Conservation (phyloP, 2,113 vertebrate species). For the Tetrax tetrax region DNA sequence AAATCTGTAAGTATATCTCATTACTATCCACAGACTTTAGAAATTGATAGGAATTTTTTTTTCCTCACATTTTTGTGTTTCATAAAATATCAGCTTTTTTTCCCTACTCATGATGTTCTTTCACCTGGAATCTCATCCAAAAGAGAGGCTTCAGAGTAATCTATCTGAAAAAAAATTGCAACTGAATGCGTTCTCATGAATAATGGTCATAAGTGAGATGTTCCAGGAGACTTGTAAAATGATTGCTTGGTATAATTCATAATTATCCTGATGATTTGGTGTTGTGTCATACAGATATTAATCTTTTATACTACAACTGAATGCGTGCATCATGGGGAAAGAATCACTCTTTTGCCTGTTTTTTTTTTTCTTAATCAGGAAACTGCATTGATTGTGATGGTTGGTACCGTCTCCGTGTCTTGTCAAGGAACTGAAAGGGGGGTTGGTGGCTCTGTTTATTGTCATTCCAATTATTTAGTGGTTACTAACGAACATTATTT, state of each 20-base stretch:
- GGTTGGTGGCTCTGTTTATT: neutral
- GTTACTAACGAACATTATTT: neutral
- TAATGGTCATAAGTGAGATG: neutral
- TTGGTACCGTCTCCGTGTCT: neutral
- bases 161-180: neutral
- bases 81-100: neutral
- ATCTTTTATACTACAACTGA: neutral
- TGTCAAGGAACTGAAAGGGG: neutral
- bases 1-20: neutral
- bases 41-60: neutral
- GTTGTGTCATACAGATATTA: neutral
- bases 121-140: neutral
- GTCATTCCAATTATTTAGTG: neutral
- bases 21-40: neutral
- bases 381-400: neutral
- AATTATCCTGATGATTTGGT: slow-evolving; percentile 10
- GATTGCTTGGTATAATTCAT: neutral
- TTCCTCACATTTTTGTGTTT: neutral
- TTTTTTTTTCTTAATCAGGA: neutral
- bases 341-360: neutral
- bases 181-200: neutral
- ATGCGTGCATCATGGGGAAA: neutral
- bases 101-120: neutral
- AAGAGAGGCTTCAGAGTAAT: neutral
- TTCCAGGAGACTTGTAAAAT: slow-evolving; percentile 10